These are phyloP conservation scores for Girardinichthys multiradiatus DNA, from an alignment of 2,113 vertebrate species.

Conservation along the genomic window DNA sequence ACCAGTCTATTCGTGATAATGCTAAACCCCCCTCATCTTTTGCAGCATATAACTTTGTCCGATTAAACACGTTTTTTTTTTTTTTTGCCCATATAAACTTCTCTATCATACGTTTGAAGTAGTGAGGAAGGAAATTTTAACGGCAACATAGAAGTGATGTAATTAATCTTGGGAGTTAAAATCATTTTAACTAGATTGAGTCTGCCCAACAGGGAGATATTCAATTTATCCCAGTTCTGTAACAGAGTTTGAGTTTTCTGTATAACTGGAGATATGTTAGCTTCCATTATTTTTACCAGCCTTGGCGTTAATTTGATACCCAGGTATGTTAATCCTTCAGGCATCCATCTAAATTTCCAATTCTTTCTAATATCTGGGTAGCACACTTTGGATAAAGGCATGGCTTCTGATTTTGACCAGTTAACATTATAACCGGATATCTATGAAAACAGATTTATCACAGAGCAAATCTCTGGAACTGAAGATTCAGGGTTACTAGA, in stretches of 20 bases:
- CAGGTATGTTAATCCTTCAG: too few relatives aligned
- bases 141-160: neutral
- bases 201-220: neutral
- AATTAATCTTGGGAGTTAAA: neutral
- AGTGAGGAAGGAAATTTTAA: neutral
- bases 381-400: neutral
- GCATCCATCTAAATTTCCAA: neutral
- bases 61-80: neutral
- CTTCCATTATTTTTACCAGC: neutral
- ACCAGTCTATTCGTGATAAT: conserved; percentile 1
- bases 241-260: neutral
- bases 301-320: neutral
- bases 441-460: neutral
- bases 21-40: too few relatives aligned
- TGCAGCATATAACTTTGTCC: neutral
- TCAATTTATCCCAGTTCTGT: neutral
- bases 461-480: too few relatives aligned
- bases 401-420: neutral
- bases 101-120: neutral
- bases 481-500: too few relatives aligned
- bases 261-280: neutral
- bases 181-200: neutral
- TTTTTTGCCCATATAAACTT: neutral
- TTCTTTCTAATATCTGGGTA: neutral
- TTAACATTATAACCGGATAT: neutral